Evolutionary conservation across 2,888 invertebrate genomes (phyloP).

Genomic region (Vesta saturnalis): DNA sequence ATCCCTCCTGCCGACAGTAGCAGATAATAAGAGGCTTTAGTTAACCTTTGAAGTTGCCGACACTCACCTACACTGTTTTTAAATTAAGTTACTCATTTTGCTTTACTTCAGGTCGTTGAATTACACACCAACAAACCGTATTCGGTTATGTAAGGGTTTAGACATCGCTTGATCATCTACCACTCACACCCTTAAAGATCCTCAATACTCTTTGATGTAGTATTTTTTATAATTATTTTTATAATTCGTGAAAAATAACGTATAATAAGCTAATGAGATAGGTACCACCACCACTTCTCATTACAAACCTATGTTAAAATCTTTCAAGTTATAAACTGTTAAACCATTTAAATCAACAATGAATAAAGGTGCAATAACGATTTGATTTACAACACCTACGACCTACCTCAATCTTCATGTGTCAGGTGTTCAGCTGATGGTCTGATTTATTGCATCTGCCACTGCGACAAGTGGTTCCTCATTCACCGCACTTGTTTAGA

Average conservation of each 20-base stretch:
- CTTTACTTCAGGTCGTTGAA: conserved; percentile 49
- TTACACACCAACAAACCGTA: conserved; percentile 27
- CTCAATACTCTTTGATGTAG: no score
- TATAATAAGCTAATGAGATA: no score
- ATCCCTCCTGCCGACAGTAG: conserved; percentile 58
- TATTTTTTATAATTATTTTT: no score
- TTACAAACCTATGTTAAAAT: no score
- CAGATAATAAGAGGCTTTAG: conserved; percentile 61
- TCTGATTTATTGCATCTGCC: conserved; percentile 45
- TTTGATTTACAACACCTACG: conserved; percentile 44
- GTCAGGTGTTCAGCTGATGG: conserved; percentile 46
- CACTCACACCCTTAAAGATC: not conserved
- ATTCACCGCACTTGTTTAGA: conserved; percentile 35
- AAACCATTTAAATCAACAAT: conserved; percentile 9
- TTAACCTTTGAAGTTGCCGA: conserved; percentile 58
- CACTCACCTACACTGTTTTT: conserved; percentile 60
- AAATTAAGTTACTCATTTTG: conserved; percentile 60
- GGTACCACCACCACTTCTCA: no score
- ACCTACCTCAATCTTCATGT: conserved; percentile 49
- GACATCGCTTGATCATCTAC: not conserved
- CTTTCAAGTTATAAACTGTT: conserved; percentile 9
- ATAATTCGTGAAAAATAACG: no score
- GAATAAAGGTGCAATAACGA: conserved; percentile 10
- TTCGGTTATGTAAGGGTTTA: not conserved
- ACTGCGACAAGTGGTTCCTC: conserved; percentile 45